These are phyloP conservation scores for Norana najaformis DNA, from an alignment of 2,888 invertebrate species.

Conservation along the genomic window DNA sequence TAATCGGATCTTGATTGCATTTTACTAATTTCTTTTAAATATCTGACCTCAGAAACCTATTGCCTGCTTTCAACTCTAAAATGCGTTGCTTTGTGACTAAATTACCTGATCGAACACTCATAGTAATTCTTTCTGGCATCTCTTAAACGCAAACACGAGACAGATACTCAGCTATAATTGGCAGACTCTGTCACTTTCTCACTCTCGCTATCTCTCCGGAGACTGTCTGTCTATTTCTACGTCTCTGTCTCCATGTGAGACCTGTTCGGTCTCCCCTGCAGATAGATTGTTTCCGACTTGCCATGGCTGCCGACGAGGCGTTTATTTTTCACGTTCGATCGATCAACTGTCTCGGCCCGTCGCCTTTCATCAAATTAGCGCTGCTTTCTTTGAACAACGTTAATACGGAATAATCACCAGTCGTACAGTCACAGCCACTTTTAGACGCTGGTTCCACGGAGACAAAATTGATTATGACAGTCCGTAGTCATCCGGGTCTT, in stretches of 20 bases:
- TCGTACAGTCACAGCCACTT: neutral
- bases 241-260: slow-evolving; percentile 28
- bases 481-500: neutral
- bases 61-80: neutral
- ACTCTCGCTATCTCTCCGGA: neutral
- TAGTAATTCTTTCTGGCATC: neutral
- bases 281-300: slow-evolving; percentile 18
- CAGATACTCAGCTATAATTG: neutral
- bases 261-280: slow-evolving; percentile 25
- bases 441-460: neutral
- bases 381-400: neutral
- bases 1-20: neutral
- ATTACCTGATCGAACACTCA: neutral
- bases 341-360: neutral
- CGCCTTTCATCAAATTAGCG: neutral
- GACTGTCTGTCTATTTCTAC: neutral
- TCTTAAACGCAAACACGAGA: neutral
- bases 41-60: neutral
- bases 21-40: neutral
- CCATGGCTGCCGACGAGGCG: neutral
- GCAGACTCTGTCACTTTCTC: neutral
- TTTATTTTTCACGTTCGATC: neutral
- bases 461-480: neutral
- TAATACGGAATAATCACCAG: neutral
- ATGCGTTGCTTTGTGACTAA: neutral